Conservation (phyloP, 2,888 invertebrate species). For the Philonicus albiceps region DNA sequence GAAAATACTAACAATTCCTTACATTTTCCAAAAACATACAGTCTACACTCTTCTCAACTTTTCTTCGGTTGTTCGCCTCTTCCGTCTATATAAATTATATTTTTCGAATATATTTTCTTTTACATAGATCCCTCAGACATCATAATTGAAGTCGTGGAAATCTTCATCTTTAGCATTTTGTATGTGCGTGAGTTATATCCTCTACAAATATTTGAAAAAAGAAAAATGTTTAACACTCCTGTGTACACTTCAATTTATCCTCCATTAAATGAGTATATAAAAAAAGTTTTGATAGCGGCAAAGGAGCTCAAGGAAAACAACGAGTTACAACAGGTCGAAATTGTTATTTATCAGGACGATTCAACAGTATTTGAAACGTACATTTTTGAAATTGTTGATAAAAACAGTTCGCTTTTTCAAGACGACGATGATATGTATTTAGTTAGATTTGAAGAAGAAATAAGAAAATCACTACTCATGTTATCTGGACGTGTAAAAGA, state of each 20-base stretch:
- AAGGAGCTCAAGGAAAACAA: conserved; percentile 52
- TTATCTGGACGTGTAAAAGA: conserved; percentile 56
- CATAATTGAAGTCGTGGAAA: conserved; percentile 58
- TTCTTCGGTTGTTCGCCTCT: too few relatives aligned
- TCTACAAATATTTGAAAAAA: conserved; percentile 57
- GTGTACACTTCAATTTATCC: conserved; percentile 58
- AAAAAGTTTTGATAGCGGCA: conserved; percentile 54
- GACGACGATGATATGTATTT: conserved; percentile 54
- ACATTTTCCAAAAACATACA: too few relatives aligned
- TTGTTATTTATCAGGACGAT: conserved; percentile 55
- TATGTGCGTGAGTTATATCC: conserved; percentile 60
- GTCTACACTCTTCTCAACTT: too few relatives aligned
- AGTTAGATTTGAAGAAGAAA: conserved; percentile 57
- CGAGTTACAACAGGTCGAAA: conserved; percentile 54
- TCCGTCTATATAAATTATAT: too few relatives aligned
- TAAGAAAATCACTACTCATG: conserved; percentile 55
- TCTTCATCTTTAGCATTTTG: conserved; percentile 58
- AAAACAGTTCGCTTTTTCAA: not conserved
- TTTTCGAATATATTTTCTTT: not conserved
- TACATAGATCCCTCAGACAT: conserved; percentile 51
- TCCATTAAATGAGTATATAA: conserved; percentile 57
- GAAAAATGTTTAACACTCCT: conserved; percentile 58
- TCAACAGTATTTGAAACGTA: conserved; percentile 50
- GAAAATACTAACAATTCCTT: too few relatives aligned
- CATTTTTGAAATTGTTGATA: conserved; percentile 49